Conservation (phyloP, 2,888 invertebrate genomes). For the Candidula unifasciata region DNA sequence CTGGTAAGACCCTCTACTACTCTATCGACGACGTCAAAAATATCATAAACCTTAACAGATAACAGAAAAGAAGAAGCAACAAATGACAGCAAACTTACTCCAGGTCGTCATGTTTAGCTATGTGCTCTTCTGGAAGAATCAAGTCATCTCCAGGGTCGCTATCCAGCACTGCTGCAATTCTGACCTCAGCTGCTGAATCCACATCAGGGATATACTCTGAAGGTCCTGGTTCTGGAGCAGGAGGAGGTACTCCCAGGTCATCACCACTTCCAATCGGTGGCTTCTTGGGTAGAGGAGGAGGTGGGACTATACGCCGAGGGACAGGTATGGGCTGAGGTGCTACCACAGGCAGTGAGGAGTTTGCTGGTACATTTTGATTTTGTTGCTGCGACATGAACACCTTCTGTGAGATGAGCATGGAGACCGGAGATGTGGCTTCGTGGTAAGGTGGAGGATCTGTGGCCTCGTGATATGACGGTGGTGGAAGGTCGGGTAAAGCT, state of each 20-base stretch:
- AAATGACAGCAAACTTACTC: constrained; percentile 25
- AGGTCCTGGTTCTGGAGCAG: constrained; percentile 53
- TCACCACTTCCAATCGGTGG: constrained; percentile 10
- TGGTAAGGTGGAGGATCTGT: constrained; percentile 51
- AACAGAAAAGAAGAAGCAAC: not conserved
- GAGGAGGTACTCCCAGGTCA: constrained; percentile 47
- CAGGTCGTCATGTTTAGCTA: constrained; percentile 17
- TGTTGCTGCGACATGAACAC: constrained; percentile 25
- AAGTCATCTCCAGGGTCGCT: constrained; percentile 39
- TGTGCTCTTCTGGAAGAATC: constrained; percentile 49
- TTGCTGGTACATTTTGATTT: not conserved
- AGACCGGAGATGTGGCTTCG: constrained; percentile 50
- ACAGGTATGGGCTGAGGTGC: constrained; percentile 52
- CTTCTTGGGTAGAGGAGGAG: constrained; percentile 55
- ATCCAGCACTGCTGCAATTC: not conserved
- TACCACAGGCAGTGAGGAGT: constrained; percentile 5
- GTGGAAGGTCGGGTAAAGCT: constrained; percentile 52
- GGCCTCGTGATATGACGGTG: constrained; percentile 47
- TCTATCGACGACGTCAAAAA: too few species aligned
- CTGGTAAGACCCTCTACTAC: too few species aligned
- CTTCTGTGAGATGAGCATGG: constrained; percentile 47
- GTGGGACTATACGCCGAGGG: constrained; percentile 58
- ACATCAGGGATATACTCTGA: constrained; percentile 29
- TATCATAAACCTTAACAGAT: too few species aligned
- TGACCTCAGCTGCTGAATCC: not conserved